These are phyloP conservation scores for Molossus molossus DNA, from an alignment of 2,797 vertebrate genomes.

Conservation along the genomic window DNA sequence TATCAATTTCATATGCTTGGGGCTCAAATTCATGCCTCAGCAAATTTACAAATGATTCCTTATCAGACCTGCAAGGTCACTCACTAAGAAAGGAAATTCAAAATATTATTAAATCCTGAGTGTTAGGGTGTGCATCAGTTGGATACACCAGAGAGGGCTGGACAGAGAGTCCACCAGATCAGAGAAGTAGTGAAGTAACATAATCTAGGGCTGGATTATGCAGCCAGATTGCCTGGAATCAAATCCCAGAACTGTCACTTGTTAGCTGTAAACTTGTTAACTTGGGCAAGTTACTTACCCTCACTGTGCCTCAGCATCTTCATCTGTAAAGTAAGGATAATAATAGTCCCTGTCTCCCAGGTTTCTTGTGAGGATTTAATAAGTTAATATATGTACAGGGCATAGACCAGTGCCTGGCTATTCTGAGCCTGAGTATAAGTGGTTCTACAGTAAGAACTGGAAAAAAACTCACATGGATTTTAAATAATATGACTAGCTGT, in stretches of 20 bases:
- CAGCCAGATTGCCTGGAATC: background rate
- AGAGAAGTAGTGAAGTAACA: background rate
- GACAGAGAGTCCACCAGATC: background rate
- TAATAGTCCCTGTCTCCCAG: background rate
- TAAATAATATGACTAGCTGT: conserved; percentile 50
- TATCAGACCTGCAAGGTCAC: conserved; percentile 64
- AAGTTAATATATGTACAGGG: background rate
- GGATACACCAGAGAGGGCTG: background rate
- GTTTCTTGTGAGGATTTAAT: conserved; percentile 17
- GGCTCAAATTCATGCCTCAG: conserved; percentile 61
- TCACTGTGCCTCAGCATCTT: conserved; percentile 25
- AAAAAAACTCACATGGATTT: conserved; percentile 22
- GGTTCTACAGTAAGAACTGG: conserved; percentile 35
- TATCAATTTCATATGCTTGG: conserved; percentile 52
- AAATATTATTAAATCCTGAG: conserved; percentile 52
- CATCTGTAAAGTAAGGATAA: conserved; percentile 37
- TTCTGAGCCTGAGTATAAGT: conserved; percentile 51
- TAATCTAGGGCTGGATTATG: background rate
- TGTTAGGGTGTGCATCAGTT: background rate
- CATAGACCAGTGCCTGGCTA: conserved; percentile 42
- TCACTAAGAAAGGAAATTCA: conserved; percentile 61
- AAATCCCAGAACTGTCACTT: background rate
- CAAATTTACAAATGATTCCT: conserved; percentile 65
- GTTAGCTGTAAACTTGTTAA: conserved; percentile 26
- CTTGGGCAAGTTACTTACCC: background rate